Conservation (phyloP, 2,113 vertebrate genomes). For the Ochotona curzoniae region DNA sequence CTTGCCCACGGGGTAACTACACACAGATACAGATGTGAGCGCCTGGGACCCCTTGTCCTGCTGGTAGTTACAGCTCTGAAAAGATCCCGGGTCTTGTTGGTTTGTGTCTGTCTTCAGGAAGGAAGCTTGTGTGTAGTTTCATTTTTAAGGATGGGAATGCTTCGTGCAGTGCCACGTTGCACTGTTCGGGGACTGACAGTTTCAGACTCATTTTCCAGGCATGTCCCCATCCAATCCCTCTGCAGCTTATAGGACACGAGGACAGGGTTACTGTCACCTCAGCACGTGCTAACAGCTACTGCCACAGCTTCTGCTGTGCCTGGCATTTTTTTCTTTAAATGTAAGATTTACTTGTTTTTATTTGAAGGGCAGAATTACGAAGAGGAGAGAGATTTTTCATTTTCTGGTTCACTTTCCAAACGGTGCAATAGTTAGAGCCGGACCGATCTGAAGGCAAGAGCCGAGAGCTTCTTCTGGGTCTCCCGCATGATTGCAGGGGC, state of each 20-base stretch:
- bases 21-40: neutral
- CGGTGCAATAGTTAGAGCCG: too few relatives aligned
- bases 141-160: neutral
- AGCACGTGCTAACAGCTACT: rapidly evolving
- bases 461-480: too few relatives aligned
- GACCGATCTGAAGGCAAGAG: too few relatives aligned
- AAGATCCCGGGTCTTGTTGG: neutral
- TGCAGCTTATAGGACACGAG: neutral
- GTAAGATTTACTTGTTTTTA: too few relatives aligned
- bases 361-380: too few relatives aligned
- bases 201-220: neutral
- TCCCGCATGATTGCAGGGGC: too few relatives aligned
- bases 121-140: neutral
- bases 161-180: neutral
- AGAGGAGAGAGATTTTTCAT: too few relatives aligned
- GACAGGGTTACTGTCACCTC: neutral
- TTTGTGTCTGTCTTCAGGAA: neutral
- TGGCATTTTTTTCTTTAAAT: rapidly evolving
- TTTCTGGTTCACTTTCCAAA: too few relatives aligned
- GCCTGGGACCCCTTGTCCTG: neutral
- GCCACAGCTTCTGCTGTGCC: rapidly evolving
- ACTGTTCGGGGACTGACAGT: neutral
- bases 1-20: neutral
- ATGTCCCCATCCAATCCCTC: neutral
- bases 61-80: neutral